Evolutionary conservation across 1,140 invertebrate species (phyloP).

Genomic region (Coptotermes formosanus): DNA sequence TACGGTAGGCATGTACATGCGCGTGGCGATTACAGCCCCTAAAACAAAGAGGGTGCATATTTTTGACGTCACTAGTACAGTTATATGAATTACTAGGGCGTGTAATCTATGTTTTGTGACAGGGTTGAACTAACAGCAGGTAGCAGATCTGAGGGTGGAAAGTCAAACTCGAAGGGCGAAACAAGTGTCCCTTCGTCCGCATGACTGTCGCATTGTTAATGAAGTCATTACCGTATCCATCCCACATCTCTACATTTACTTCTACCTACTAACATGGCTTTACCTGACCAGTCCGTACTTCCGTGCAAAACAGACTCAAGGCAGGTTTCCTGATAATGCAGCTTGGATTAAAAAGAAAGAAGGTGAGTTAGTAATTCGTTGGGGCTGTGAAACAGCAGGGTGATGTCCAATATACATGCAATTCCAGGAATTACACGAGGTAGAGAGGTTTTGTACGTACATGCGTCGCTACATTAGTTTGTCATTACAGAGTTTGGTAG

Average conservation of each 20-base stretch:
- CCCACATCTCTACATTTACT: neutral
- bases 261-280: neutral
- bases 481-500: too few species aligned
- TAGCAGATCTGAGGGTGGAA: too few species aligned
- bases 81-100: neutral
- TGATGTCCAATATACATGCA: too few species aligned
- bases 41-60: neutral
- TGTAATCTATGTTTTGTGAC: too few species aligned
- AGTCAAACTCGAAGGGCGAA: neutral
- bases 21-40: neutral
- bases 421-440: too few species aligned
- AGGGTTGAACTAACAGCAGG: too few species aligned
- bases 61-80: neutral
- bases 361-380: too few species aligned
- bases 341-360: too few species aligned
- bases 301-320: neutral
- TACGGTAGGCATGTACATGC: too few species aligned
- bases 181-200: neutral
- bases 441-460: too few species aligned
- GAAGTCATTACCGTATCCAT: neutral
- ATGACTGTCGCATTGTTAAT: neutral
- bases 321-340: neutral
- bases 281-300: neutral
- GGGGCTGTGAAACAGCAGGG: too few species aligned
- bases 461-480: too few species aligned